Evolutionary conservation across 2,113 vertebrate species (phyloP), one percentile per base, ranked within the genome.

Genomic region (Channa maculata): DNA sequence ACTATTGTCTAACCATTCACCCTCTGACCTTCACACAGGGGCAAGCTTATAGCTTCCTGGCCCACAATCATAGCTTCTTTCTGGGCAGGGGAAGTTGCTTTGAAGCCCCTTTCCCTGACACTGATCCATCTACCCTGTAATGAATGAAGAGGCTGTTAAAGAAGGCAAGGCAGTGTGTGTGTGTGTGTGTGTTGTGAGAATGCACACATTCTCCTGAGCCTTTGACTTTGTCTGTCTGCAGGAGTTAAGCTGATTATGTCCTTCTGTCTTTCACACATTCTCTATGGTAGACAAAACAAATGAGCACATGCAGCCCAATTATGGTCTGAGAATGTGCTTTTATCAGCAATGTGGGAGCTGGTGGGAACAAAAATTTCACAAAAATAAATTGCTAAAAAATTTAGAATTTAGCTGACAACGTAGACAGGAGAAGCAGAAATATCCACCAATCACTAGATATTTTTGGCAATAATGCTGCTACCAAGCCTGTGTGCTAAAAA

Each of bases 101-200:
- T 87, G 86, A 92, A 91, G 89, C 62, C 70, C 53, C 64, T 64
- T 75, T 82, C 70, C 64, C 34, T 5, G 14, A 73, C 48, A 71
- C 67, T 88, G 83, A 88, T 88, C 84, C 39, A 67, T 79, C 63
- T 65, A 71, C 63, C 15, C 67, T 71, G 43, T 90, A 75, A 90
- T 92, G 92, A 94, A 94, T 91, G 86, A 87, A 70, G 76, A 84
- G 85, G 80, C 82, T 94, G 91, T 92, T 87, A 83, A 80, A 71
- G 14, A 79, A 86, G 69, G 58, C 63, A 55, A 62, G 83, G 88
- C 92, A 93, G 90, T 79, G 61, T 70, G 63, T 60, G 53, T 71
- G 60, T 66, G 57, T 71, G 46, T 49, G 15, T 33, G 41, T 36
- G 15, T 8, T 24, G 24, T 24, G 24, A 24, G 24, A 24, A 24